Evolutionary conservation across 2,797 vertebrate species (phyloP), one percentile per base, ranked within the genome.

Genomic region (Coendou prehensilis): DNA sequence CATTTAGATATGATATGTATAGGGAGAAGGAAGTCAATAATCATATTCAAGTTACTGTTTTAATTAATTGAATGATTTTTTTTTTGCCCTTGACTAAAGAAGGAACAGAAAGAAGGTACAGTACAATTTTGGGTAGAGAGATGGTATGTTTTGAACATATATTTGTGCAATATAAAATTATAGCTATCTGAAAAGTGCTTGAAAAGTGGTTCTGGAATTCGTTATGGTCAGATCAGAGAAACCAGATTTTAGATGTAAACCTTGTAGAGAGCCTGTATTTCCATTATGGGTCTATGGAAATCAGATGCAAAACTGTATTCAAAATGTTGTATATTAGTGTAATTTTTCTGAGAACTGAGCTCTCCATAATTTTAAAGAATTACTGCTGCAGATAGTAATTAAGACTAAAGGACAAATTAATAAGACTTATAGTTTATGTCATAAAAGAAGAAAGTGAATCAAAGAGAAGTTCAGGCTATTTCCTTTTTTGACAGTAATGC

Each of bases 371-470:
- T 88, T 94, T 37, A 81, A 81, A n/a, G 47, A 90, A 64, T 85
- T 78, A n/a, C 26, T 85, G 20, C 28, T 63, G 26, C 2, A 71
- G 61, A 23, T 5, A 78, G 22, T 78, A 64, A 79, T 92, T 87
- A 82, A 82, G 20, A 45, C 45, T 50, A 37, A 83, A 75, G 33
- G 17, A 23, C 3, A 90, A 73, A 91, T 88, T 81, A 59, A 18
- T 10, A 93, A 37, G 41, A 78, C 75, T 93, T 84, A 28, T 7
- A 63, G 80, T 47, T 92, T 92, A 93, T 82, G 89, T 90, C 90
- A 78, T 91, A 95, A 95, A 88, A 94, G 11, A 79, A 13, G 10
- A 80, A 73, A 92, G 54, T 73, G 26, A 89, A 76, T 87, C 4
- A 69, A 88, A 91, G 76, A 85, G 71, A 93, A 78, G 2, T 45